Conservation (phyloP, 1,140 invertebrate species). For the Trypoxylus dichotomus region DNA sequence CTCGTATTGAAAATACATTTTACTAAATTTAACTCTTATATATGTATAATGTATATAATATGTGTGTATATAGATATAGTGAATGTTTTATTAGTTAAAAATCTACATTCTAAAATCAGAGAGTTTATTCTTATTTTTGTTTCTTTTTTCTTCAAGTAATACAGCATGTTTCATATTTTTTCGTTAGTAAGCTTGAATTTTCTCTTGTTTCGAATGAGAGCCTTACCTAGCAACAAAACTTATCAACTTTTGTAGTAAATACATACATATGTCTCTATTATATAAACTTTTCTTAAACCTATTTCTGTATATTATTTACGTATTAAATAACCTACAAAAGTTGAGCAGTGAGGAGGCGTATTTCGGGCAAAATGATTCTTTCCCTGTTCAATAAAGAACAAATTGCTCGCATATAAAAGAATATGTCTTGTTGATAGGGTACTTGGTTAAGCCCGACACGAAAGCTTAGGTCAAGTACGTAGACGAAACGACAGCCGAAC, state of each 20-base stretch:
- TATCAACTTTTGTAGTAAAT: constrained; percentile 1
- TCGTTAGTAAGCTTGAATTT: neutral
- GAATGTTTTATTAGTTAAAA: constrained; percentile 26
- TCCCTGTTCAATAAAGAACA: neutral
- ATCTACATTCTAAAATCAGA: constrained; percentile 33
- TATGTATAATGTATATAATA: constrained; percentile 27
- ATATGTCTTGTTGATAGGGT: neutral
- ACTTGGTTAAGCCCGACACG: constrained; percentile 29
- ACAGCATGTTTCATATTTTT: neutral
- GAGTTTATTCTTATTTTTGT: constrained; percentile 10
- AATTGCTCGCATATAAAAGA: neutral
- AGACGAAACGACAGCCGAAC: constrained; percentile 23
- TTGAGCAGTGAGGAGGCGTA: neutral
- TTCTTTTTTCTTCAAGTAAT: neutral
- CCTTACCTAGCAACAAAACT: neutral
- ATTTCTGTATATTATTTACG: constrained; percentile 11
- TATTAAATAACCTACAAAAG: constrained; percentile 18
- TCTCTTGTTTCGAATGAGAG: neutral
- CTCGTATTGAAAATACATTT: constrained; percentile 36
- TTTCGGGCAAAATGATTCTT: neutral
- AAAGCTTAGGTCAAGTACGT: constrained; percentile 29
- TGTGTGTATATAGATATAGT: constrained; percentile 13
- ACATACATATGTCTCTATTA: neutral
- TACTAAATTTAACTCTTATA: constrained; percentile 35
- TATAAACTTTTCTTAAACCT: constrained; percentile 33